Percentiles rank a stretch among this genome's conserved stretches.
phyloP scores from a whole-genome alignment of 2,888 invertebrate species.

The Homarus gammarus region DNA sequence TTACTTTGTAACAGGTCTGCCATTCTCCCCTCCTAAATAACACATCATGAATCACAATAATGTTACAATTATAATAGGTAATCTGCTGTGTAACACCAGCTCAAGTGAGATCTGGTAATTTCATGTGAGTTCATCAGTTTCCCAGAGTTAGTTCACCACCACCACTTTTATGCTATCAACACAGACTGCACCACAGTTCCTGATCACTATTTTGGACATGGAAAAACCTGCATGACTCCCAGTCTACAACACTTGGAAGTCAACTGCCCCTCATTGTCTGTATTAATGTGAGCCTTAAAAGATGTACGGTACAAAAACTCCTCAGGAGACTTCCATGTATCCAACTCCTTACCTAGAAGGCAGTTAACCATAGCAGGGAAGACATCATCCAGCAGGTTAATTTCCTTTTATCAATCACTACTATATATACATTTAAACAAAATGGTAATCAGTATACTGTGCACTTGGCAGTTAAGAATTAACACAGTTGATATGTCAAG shows the following conservation, averaged over 20 bases:
- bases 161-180: constrained; percentile 30
- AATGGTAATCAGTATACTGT: constrained; percentile 19
- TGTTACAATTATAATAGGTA: constrained; percentile 1
- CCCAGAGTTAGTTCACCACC: constrained; percentile 43
- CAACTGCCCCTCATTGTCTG: background rate
- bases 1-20: constrained; percentile 26
- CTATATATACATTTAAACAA: background rate
- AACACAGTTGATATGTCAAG: constrained; percentile 63
- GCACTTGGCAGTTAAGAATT: constrained; percentile 42
- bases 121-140: constrained; percentile 17
- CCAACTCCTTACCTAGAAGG: constrained; percentile 18
- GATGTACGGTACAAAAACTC: background rate
- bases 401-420: background rate
- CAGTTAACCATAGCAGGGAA: constrained; percentile 29
- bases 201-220: background rate
- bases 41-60: constrained; percentile 25
- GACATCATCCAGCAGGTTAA: constrained; percentile 19
- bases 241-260: background rate
- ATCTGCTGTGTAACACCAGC: constrained; percentile 20
- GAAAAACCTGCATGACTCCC: constrained; percentile 4
- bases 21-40: constrained; percentile 1
- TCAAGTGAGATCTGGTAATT: background rate
- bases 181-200: background rate
- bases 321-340: background rate
- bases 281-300: background rate